A percentile compares a stretch with the other conserved stretches of the same genome.
phyloP scores from a whole-genome alignment of 2,797 vertebrate species.

The Microctenopoma lineatum region DNA sequence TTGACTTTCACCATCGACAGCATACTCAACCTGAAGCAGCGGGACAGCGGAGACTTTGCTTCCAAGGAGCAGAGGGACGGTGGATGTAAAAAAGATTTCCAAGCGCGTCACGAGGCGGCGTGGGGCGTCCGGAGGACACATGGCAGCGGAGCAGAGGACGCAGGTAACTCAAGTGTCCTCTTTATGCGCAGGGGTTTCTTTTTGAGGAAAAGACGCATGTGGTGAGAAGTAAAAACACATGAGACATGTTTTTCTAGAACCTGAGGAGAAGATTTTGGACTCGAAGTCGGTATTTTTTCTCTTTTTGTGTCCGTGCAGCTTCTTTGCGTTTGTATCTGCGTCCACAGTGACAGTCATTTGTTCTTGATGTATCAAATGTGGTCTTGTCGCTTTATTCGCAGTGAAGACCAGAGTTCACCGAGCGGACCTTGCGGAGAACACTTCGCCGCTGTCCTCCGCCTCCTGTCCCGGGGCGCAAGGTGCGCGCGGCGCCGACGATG shows the following conservation, averaged over 20 bases:
- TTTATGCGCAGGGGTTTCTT: too few relatives aligned
- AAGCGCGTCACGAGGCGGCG: constrained; percentile 49
- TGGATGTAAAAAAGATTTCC: constrained; percentile 52
- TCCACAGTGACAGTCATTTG: not conserved
- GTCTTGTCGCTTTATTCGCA: constrained; percentile 62
- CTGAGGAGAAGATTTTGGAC: not conserved
- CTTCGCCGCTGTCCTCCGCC: constrained; percentile 19
- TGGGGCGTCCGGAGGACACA: constrained; percentile 64
- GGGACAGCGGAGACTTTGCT: constrained; percentile 35
- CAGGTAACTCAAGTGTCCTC: constrained; percentile 56
- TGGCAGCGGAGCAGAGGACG: constrained; percentile 29
- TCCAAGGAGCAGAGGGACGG: constrained; percentile 26
- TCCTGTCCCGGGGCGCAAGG: constrained; percentile 55
- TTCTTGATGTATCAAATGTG: constrained; percentile 25
- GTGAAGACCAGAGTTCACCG: constrained; percentile 41
- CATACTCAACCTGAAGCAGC: constrained; percentile 82
- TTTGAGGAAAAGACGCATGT: too few relatives aligned
- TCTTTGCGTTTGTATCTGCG: constrained; percentile 15
- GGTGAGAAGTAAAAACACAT: too few relatives aligned
- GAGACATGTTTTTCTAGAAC: not conserved
- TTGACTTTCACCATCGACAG: constrained; percentile 86
- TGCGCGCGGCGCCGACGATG: constrained; percentile 65
- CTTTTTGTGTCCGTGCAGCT: not conserved
- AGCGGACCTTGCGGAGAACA: constrained; percentile 37
- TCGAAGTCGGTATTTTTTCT: not conserved